Base-by-base conservation (phyloP, 2,888 invertebrate species). In the Anagyrus pseudococci region DNA sequence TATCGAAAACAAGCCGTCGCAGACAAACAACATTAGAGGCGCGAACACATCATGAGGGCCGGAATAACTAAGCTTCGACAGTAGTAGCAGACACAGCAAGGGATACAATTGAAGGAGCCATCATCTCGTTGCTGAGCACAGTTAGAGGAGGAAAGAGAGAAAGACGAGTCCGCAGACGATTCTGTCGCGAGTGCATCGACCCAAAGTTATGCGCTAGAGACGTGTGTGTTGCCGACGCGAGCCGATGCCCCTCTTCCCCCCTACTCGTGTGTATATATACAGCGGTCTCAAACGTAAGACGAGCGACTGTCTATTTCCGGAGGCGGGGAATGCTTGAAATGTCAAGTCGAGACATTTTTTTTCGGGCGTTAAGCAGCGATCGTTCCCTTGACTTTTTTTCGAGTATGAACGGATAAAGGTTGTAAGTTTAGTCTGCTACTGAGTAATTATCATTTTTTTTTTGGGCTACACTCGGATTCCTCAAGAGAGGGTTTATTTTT, bases 101-200 rank as follows among this genome's bases (percentile, higher is more conserved):
- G 48, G 3, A 22, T 1, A 49, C 49, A 47, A 58, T 58, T 55
- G 44, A 22, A 56, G 26, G 46, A 26, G 33, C 55, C 43, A 55
- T 61, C 54, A 44, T 54, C 29, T 20, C 50, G 40, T 46, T 53
- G 17, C 20, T 40, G 43, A 15, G 43, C 25, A 22, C 49, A 26
- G 46, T 44, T 52, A 62, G 37, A 19, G 33, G n/a, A 2, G 33
- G 10, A 37, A 4, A 37, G 33, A 37, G 33, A 37, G 33, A 41
- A 41, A 33, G 50, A 58, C 40, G 40, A 58, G 40, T 54, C 49
- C 50, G 58, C 8, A 8, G 10, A 8, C 33, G 2, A 15, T 37
- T 65, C 55, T 50, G 52, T 26, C 40, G 33, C 47, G 54, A 41
- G 65, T 58, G 46, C 58, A 65, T 58, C 54, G 64, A 65, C 57